Evolutionary conservation across 2,113 vertebrate genomes (phyloP).

Genomic region (Pelmatolapia mariae): DNA sequence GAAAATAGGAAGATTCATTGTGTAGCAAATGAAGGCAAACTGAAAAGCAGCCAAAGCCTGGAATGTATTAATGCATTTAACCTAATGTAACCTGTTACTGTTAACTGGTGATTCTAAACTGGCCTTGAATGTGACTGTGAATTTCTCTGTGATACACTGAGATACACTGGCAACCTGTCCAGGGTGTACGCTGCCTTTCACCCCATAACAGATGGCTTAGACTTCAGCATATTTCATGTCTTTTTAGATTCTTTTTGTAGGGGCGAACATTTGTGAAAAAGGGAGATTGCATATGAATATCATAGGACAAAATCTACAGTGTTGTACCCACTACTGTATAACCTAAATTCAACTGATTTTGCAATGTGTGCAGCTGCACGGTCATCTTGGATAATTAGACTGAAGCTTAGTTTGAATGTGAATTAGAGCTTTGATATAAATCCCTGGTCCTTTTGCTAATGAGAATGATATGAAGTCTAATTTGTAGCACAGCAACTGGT

Average conservation of each 20-base stretch:
- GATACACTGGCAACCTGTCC: background rate
- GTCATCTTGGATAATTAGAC: background rate
- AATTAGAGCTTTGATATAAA: background rate
- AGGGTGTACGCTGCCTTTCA: background rate
- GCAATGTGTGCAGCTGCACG: background rate
- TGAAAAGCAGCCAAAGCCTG: background rate
- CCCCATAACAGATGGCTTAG: background rate
- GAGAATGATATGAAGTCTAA: background rate
- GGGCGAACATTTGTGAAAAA: background rate
- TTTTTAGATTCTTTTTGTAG: background rate
- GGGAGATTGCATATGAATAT: background rate
- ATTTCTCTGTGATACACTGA: background rate
- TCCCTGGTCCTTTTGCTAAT: background rate
- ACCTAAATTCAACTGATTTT: background rate
- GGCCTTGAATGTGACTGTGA: background rate
- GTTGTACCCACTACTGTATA: background rate
- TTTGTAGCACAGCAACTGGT: background rate
- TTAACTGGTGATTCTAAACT: background rate
- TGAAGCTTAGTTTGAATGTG: background rate
- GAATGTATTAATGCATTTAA: background rate
- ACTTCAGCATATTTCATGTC: background rate
- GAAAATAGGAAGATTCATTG: constrained; percentile 12
- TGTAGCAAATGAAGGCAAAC: background rate
- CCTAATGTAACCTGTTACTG: background rate
- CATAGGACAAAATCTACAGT: background rate